Evolutionary conservation across 2,797 vertebrate species (phyloP).

Genomic region (Crypturellus tataupa): DNA sequence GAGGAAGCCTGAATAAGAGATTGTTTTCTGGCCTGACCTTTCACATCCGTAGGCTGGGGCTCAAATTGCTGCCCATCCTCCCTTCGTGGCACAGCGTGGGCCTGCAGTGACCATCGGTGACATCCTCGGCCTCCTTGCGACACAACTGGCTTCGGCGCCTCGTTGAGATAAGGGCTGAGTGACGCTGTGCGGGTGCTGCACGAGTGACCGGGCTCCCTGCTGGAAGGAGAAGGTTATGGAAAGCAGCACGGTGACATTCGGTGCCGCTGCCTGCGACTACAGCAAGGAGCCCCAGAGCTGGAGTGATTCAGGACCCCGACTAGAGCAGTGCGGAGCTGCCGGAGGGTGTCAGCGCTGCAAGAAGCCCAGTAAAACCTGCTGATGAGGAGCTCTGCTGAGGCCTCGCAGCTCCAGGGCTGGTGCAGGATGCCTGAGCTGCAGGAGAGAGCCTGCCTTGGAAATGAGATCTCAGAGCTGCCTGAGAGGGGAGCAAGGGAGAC

Average conservation of each 20-base stretch:
- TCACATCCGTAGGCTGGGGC: not conserved
- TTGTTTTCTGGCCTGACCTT: not conserved
- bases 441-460: conserved; percentile 8
- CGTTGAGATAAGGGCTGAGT: not conserved
- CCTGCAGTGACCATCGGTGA: not conserved
- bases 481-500: not conserved
- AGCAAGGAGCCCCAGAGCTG: not conserved
- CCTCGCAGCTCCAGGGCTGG: conserved; percentile 42
- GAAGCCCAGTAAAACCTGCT: conserved; percentile 16
- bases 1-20: not conserved
- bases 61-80: conserved; percentile 7
- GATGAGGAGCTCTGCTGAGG: not conserved
- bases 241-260: not conserved
- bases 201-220: not conserved
- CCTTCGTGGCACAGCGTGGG: not conserved
- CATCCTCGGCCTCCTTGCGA: not conserved
- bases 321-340: not conserved
- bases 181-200: not conserved
- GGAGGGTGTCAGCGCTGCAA: not conserved
- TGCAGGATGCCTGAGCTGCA: conserved; percentile 26
- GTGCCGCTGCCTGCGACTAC: not conserved
- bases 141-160: not conserved
- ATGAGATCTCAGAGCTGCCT: not conserved
- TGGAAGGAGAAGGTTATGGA: not conserved
- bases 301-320: not conserved